phyloP scores from a whole-genome alignment of 2,888 invertebrate species.

The Gisinianus flammeolus region DNA sequence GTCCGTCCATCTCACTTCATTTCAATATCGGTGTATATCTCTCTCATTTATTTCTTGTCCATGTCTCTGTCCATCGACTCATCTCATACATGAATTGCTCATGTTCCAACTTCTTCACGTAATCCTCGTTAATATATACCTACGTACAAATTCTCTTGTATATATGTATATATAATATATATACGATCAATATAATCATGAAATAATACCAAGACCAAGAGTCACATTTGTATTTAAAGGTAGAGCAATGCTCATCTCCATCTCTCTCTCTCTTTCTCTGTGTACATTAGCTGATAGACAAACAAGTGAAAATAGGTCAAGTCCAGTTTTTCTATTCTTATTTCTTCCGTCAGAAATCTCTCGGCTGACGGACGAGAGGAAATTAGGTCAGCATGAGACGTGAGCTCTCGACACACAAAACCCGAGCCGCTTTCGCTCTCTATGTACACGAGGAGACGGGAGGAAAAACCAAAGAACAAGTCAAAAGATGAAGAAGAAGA shows the following conservation, averaged over 20 bases:
- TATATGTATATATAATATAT: neutral
- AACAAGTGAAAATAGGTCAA: slow-evolving; percentile 44
- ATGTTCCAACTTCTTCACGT: neutral
- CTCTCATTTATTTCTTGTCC: slow-evolving; percentile 23
- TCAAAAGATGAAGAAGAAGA: neutral
- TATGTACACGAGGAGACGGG: neutral
- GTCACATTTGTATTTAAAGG: neutral
- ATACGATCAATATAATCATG: neutral
- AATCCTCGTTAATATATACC: neutral
- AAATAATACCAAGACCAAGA: too few relatives aligned
- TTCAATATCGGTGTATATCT: slow-evolving; percentile 16
- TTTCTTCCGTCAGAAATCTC: slow-evolving; percentile 42
- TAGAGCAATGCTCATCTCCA: neutral
- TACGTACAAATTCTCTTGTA: neutral
- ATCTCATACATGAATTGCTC: slow-evolving; percentile 18
- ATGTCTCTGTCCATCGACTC: slow-evolving; percentile 21
- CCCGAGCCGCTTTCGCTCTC: neutral
- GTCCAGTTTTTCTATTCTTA: slow-evolving; percentile 46
- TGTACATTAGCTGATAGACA: slow-evolving; percentile 36
- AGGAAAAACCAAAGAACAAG: neutral
- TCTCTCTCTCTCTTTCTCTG: neutral
- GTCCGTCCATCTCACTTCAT: slow-evolving; percentile 24
- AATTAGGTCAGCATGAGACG: slow-evolving; percentile 44
- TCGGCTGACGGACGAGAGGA: slow-evolving; percentile 22
- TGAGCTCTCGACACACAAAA: slow-evolving; percentile 29